phyloP scores from a whole-genome alignment of 1,140 invertebrate genomes.

The Euura saliciscinereae region DNA sequence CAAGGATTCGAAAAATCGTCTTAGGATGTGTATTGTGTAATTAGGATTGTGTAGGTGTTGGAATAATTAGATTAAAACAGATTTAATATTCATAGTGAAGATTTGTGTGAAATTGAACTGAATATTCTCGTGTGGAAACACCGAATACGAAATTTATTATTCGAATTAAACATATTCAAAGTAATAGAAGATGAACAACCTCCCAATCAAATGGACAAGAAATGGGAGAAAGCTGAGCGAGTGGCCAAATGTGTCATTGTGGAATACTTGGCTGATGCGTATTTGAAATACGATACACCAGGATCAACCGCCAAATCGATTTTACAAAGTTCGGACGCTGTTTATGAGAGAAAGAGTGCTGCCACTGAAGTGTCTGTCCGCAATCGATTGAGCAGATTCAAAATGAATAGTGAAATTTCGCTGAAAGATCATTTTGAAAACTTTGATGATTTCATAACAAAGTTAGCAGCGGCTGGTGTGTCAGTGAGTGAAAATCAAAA shows the following conservation, averaged over 20 bases:
- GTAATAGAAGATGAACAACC: slow-evolving; percentile 34
- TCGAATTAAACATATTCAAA: slow-evolving; percentile 23
- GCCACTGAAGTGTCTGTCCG: slow-evolving; percentile 45
- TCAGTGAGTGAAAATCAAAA: slow-evolving; percentile 48
- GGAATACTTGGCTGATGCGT: slow-evolving; percentile 46
- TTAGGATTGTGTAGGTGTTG: no score
- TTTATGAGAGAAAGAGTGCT: slow-evolving; percentile 51
- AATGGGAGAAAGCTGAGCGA: slow-evolving; percentile 41
- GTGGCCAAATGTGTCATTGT: slow-evolving; percentile 44
- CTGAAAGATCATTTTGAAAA: slow-evolving; percentile 44
- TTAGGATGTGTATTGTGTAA: no score
- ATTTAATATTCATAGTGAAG: no score
- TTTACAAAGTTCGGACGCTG: slow-evolving; percentile 43
- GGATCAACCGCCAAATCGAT: slow-evolving; percentile 41
- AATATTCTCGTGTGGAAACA: no score
- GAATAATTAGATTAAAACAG: no score
- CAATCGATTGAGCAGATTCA: slow-evolving; percentile 36
- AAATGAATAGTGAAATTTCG: slow-evolving; percentile 31
- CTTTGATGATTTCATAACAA: slow-evolving; percentile 1
- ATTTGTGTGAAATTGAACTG: no score
- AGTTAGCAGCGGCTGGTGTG: slow-evolving; percentile 36
- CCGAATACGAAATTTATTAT: slow-evolving; percentile 15
- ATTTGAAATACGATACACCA: slow-evolving; percentile 41
- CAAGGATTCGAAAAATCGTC: no score
- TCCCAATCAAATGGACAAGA: slow-evolving; percentile 21